Percentiles rank a stretch among this genome's conserved stretches.
Conservation (phyloP, 2,113 vertebrate species). For the Gopherus evgoodei region DNA sequence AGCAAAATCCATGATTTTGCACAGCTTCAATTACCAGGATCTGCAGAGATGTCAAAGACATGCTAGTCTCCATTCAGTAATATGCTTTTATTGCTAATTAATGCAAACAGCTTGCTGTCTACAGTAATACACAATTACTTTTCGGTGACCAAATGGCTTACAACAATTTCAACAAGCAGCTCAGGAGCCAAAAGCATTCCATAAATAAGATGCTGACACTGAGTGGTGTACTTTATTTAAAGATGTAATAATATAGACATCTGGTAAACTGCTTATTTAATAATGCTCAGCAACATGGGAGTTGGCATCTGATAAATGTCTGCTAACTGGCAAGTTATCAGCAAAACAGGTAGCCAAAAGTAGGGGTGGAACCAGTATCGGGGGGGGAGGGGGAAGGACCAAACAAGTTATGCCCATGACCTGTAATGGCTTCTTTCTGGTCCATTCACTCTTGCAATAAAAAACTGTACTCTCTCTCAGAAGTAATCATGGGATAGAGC, state of each 20-base stretch:
- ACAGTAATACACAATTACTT: conserved; percentile 72
- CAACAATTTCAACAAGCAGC: conserved; percentile 69
- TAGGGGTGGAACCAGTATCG: not conserved
- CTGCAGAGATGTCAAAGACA: conserved; percentile 72
- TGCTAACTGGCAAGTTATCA: conserved; percentile 23
- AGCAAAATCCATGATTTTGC: conserved; percentile 43
- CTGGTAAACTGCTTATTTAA: conserved; percentile 57
- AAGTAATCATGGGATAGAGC: not conserved
- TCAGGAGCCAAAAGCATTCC: conserved; percentile 67
- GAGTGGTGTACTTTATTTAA: conserved; percentile 65
- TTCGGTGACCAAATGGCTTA: conserved; percentile 75
- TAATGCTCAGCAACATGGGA: not conserved
- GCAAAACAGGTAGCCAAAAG: conserved; percentile 45
- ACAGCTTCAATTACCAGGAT: conserved; percentile 62
- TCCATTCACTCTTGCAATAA: not conserved
- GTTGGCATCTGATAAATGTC: not conserved
- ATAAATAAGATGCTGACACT: conserved; percentile 71
- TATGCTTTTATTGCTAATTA: conserved; percentile 77
- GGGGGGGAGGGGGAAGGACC: not conserved
- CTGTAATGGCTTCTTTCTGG: not conserved
- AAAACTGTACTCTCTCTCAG: not conserved
- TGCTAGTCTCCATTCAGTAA: conserved; percentile 71
- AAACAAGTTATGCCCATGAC: not conserved
- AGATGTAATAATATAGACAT: conserved; percentile 54
- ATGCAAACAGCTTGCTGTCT: conserved; percentile 79